phyloP scores from a whole-genome alignment of 2,113 vertebrate genomes.

The Forbesichthys papilliferus region DNA sequence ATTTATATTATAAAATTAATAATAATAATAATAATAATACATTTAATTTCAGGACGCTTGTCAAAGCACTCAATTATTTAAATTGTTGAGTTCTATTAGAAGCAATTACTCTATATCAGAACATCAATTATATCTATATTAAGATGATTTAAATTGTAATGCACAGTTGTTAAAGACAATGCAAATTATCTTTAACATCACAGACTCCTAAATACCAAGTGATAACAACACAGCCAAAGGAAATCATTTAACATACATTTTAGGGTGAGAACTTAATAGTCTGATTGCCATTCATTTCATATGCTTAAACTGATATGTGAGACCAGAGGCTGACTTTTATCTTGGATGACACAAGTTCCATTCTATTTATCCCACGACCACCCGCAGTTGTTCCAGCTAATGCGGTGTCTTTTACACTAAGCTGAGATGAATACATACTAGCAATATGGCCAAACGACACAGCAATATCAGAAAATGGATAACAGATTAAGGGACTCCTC shows the following conservation, averaged over 20 bases:
- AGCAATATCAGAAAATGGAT: neutral
- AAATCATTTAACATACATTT: conserved; percentile 30
- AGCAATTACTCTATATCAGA: no score
- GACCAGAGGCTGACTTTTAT: conserved; percentile 60
- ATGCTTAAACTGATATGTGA: conserved; percentile 55
- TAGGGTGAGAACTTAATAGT: conserved; percentile 25
- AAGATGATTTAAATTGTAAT: neutral
- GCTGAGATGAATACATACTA: neutral
- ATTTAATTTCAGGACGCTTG: no score
- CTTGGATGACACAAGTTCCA: conserved; percentile 54
- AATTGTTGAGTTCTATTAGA: no score
- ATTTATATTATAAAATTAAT: no score
- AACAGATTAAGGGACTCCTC: no score
- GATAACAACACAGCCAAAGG: conserved; percentile 26
- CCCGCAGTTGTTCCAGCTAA: conserved; percentile 49
- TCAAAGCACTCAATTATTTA: no score
- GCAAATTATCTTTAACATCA: conserved; percentile 11
- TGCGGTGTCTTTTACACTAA: conserved; percentile 23
- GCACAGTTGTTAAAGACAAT: neutral
- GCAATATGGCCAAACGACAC: neutral
- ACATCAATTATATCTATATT: no score
- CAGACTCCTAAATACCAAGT: neutral
- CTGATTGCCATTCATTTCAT: conserved; percentile 56
- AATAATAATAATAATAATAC: no score
- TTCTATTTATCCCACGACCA: conserved; percentile 37